Base-by-base conservation (phyloP, 2,888 invertebrate species). In the Aleiodes alternator region DNA sequence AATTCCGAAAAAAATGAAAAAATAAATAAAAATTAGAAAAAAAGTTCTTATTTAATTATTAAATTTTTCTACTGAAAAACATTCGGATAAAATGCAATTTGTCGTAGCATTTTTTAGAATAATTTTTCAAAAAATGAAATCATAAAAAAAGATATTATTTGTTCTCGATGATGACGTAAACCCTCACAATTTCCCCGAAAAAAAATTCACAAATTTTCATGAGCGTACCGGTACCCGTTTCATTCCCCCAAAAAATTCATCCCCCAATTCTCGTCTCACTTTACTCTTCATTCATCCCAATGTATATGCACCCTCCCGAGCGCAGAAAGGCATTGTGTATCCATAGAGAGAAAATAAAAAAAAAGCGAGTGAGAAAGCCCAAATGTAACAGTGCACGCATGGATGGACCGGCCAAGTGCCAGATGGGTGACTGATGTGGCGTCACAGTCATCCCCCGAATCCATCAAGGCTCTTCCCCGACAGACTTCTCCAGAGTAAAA, bases 381-480 rank as follows among this genome's bases (percentile, higher is more conserved):
- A 76, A 72, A 81, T 82, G 86, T 85, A 87, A 85, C 84, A 83
- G 82, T 83, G 84, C 82, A 87, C 86, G 88, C 85, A 85, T 86
- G 87, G 87, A 85, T 85, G 86, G 86, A 85, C 84, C 84, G 83
- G 81, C 83, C 82, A 83, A 85, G 82, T 85, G 88, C 87, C 89
- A 89, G 89, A 89, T 89, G 89, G 89, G 88, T 89, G 89, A 89
- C 88, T 87, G 89, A 89, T 88, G 89, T 85, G 88, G 85, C 85
- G 51, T 68, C 72, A 72, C 59, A 72, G 68, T 76, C 72, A 68
- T 59, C 57, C 73, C 66, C 68, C 78, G 81, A 82, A 80, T 83
- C 82, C 83, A 80, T 81, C 81, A 80, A 81, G 78, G 80, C 76
- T 77, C 78, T 79, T 79, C 78, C 73, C 79, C 75, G 80, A 79